A percentile compares a stretch with the other conserved stretches of the same genome.
Evolutionary conservation across 2,797 vertebrate genomes (phyloP).

Genomic region (Chelonia mydas): DNA sequence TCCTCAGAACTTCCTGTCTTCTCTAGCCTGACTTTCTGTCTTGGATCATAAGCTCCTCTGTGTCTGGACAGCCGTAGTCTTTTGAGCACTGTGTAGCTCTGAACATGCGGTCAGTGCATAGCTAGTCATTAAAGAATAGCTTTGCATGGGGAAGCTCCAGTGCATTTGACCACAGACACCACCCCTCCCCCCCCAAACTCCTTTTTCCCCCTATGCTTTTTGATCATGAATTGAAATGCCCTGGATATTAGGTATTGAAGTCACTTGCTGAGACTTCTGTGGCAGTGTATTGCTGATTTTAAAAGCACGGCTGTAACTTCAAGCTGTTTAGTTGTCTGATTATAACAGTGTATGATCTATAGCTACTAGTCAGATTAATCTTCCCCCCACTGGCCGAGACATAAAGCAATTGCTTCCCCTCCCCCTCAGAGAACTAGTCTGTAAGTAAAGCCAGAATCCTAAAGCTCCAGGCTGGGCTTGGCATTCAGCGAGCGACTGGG

Average conservation of each 20-base stretch:
- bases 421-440: neutral
- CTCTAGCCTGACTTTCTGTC: neutral
- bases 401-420: neutral
- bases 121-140: neutral
- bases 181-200: neutral
- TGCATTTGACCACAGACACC: neutral
- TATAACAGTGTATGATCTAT: neutral
- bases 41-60: accelerated
- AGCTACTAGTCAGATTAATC: neutral
- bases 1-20: neutral
- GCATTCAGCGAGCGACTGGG: neutral
- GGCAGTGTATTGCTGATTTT: neutral
- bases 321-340: neutral
- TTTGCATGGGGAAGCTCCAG: neutral
- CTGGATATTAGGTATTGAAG: neutral
- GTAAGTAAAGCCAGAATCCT: neutral
- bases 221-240: neutral
- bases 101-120: neutral
- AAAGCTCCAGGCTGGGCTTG: neutral
- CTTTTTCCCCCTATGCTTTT: neutral
- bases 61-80: accelerated
- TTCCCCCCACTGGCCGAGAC: neutral
- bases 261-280: neutral
- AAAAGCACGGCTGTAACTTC: neutral
- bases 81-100: neutral